Evolutionary conservation across 2,888 invertebrate genomes (phyloP).

Genomic region (Caenorhabditis auriculariae): DNA sequence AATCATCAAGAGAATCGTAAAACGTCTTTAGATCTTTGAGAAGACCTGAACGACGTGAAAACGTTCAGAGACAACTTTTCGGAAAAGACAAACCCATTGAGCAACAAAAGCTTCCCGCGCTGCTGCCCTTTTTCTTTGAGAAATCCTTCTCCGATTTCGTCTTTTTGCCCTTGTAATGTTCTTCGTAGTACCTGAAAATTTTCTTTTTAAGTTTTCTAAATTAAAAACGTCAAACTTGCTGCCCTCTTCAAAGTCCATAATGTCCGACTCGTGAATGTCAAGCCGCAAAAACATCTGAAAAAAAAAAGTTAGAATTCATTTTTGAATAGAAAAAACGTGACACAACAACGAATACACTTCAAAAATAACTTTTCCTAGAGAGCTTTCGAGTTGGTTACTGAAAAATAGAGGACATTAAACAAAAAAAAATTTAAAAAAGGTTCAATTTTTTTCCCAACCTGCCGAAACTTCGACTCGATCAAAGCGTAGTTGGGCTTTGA

Average conservation of each 20-base stretch:
- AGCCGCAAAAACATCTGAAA: conserved; percentile 20
- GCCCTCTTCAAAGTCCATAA: conserved; percentile 36
- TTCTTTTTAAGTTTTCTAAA: too few species aligned
- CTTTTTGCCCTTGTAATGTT: conserved; percentile 3
- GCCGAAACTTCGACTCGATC: conserved; percentile 12
- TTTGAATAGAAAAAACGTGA: too few species aligned
- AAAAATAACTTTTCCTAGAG: too few species aligned
- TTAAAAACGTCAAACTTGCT: too few species aligned
- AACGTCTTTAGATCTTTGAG: too few species aligned
- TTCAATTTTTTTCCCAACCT: not conserved
- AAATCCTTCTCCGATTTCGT: conserved; percentile 16
- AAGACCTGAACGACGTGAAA: too few species aligned
- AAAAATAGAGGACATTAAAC: not conserved
- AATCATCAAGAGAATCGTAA: too few species aligned
- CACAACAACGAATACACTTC: too few species aligned
- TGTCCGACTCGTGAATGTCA: conserved; percentile 13
- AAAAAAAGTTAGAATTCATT: not conserved
- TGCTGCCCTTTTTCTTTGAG: not conserved
- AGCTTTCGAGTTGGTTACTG: not conserved
- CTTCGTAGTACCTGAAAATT: conserved; percentile 10
- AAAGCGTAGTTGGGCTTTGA: conserved; percentile 32
- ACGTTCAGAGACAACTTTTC: too few species aligned
- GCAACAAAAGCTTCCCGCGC: too few species aligned
- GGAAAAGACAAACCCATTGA: too few species aligned
- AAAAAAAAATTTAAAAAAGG: not conserved